Percentiles rank a stretch among this genome's conserved stretches.
Evolutionary conservation across 2,113 vertebrate species (phyloP).

Genomic region (Calcarius ornatus): DNA sequence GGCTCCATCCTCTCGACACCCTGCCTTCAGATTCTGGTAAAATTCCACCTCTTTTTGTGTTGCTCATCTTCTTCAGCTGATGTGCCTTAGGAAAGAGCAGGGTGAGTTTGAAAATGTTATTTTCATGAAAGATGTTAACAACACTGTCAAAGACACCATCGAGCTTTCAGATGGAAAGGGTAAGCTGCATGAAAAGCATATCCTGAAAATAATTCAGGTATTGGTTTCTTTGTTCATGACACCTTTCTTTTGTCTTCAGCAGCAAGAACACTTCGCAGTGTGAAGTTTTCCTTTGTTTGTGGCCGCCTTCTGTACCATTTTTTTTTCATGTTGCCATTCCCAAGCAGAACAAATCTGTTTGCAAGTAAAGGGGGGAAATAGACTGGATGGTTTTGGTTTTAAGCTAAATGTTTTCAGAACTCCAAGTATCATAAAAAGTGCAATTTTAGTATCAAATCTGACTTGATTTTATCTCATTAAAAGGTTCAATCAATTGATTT

Average conservation of each 20-base stretch:
- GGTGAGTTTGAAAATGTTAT: neutral
- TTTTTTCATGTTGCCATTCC: neutral
- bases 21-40: neutral
- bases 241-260: neutral
- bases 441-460: neutral
- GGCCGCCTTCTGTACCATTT: neutral
- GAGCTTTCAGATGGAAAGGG: neutral
- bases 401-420: neutral
- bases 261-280: neutral
- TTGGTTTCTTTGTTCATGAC: neutral
- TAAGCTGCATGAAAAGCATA: neutral
- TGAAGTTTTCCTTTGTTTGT: neutral
- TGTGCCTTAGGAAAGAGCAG: neutral
- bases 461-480: slow-evolving; percentile 2
- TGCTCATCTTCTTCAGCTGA: neutral
- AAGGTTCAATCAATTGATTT: neutral
- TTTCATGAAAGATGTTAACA: neutral
- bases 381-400: neutral
- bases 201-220: neutral
- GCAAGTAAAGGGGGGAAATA: neutral
- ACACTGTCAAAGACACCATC: neutral
- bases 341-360: neutral
- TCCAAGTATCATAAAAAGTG: neutral
- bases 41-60: neutral
- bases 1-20: neutral